A percentile compares a stretch with the other conserved stretches of the same genome.
phyloP scores from a whole-genome alignment of 2,888 invertebrate species.

The Heliothis peltigera region DNA sequence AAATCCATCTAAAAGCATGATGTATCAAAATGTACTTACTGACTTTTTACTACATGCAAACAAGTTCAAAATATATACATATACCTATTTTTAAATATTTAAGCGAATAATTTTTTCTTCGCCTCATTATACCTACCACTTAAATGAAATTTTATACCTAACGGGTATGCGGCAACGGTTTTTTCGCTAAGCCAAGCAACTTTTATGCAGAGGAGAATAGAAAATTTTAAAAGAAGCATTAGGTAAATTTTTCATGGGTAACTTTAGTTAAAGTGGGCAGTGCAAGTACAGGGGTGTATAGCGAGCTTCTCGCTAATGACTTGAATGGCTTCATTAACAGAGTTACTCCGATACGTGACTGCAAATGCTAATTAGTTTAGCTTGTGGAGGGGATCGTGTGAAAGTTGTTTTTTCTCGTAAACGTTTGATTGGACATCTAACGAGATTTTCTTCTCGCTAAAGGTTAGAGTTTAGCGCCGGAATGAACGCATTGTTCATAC shows the following conservation, averaged over 20 bases:
- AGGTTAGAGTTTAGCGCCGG: constrained; percentile 67
- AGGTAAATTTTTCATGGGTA: constrained; percentile 54
- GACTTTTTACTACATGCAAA: no score
- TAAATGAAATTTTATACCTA: background rate
- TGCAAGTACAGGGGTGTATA: constrained; percentile 45
- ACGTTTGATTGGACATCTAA: constrained; percentile 49
- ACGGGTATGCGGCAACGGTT: background rate
- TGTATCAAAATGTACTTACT: no score
- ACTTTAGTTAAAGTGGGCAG: constrained; percentile 50
- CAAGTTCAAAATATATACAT: no score
- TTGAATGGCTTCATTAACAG: constrained; percentile 82
- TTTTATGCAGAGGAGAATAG: constrained; percentile 25
- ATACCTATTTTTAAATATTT: no score
- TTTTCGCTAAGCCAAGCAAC: constrained; percentile 12
- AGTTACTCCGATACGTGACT: constrained; percentile 78
- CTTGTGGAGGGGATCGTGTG: constrained; percentile 51
- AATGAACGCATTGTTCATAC: constrained; percentile 73
- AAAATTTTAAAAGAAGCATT: constrained; percentile 53
- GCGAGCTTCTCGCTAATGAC: constrained; percentile 72
- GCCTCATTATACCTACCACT: no score
- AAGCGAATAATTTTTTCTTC: no score
- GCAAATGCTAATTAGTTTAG: constrained; percentile 72
- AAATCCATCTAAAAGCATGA: no score
- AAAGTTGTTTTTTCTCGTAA: constrained; percentile 54
- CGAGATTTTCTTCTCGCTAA: constrained; percentile 53